Evolutionary conservation across 2,113 vertebrate species (phyloP), one percentile per base, ranked within the genome.

Genomic region (Sula dactylatra): DNA sequence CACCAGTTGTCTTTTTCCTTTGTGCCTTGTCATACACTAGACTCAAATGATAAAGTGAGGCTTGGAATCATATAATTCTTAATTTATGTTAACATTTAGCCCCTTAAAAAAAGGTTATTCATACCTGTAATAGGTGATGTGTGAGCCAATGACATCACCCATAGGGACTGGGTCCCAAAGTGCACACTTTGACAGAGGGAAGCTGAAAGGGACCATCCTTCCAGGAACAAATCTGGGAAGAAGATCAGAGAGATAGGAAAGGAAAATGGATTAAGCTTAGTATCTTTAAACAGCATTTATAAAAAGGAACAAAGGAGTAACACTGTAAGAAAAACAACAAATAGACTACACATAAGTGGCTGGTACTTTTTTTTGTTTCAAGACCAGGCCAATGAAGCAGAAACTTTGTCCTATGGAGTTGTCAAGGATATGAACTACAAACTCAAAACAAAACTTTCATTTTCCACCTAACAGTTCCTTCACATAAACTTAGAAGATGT

Each of bases 161-260:
- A 94, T 82, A 19, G 99, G 98, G 42, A 95, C 88, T 26, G 98
- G 96, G 82, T 99, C 99, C 99, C 99, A 99, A 66, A 99, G 98
- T 8, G 98, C 98, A 76, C 91, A 93, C 94, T 98, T 99, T 64
- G 99, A 98, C 95, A 98, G 98, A 61, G 99, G 99, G 96, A 99
- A 99, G 79, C 98, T 98, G 81, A 99, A 98, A 52, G 98, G 97
- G 34, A 98, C 96, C 94, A 98, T 97, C 55, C 94, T 97, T 67
- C 88, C 91, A 4, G 98, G 91, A 90, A 94, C 34, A 91, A 96
- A 88, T 38, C 98, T 98, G 93, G 49, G 40, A 96, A 90, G 84
- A 71, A 67, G 13, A 94, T 42, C 32, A 83, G 0, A 73, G 42
- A 90, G 8, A 59, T 21, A 29, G 20, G 29, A 38, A 81, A 79